Conservation (phyloP, 2,888 invertebrate genomes). For the Eurytoma californica region DNA sequence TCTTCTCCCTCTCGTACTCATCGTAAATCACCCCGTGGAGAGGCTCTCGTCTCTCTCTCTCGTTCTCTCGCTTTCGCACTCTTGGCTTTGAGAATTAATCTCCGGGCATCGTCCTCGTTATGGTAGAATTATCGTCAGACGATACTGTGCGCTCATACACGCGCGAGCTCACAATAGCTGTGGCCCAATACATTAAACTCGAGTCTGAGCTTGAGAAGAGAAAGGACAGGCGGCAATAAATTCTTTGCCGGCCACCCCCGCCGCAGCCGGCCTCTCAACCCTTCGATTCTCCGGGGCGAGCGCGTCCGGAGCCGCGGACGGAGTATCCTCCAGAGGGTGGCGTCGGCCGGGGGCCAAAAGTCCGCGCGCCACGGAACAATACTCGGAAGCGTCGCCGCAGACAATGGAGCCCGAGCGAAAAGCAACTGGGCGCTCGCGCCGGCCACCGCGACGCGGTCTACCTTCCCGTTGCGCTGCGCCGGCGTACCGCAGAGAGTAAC, state of each 20-base stretch:
- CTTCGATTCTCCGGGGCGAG: conserved; percentile 4
- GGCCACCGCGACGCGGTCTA: conserved; percentile 21
- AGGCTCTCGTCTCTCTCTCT: not conserved
- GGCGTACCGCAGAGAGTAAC: conserved; percentile 37
- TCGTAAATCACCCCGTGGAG: conserved; percentile 31
- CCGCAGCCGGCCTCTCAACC: conserved; percentile 1
- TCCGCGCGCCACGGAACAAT: conserved; percentile 56
- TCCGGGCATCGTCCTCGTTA: conserved; percentile 45
- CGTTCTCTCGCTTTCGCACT: not conserved
- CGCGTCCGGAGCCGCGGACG: conserved; percentile 4
- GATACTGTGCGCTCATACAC: conserved; percentile 48
- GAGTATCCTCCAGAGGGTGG: conserved; percentile 38
- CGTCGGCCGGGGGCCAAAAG: conserved; percentile 2
- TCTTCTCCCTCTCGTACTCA: not conserved
- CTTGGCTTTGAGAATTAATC: conserved; percentile 37
- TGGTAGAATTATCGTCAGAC: conserved; percentile 41
- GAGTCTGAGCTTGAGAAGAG: conserved; percentile 34
- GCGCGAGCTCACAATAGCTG: conserved; percentile 23
- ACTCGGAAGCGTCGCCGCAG: conserved; percentile 57
- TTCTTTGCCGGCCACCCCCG: conserved; percentile 34
- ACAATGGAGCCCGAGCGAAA: conserved; percentile 60
- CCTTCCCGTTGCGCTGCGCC: conserved; percentile 28
- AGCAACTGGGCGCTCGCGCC: conserved; percentile 26
- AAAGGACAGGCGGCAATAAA: conserved; percentile 46
- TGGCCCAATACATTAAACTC: conserved; percentile 32